phyloP scores from a whole-genome alignment of 2,888 invertebrate species.

The Oligia latruncula region DNA sequence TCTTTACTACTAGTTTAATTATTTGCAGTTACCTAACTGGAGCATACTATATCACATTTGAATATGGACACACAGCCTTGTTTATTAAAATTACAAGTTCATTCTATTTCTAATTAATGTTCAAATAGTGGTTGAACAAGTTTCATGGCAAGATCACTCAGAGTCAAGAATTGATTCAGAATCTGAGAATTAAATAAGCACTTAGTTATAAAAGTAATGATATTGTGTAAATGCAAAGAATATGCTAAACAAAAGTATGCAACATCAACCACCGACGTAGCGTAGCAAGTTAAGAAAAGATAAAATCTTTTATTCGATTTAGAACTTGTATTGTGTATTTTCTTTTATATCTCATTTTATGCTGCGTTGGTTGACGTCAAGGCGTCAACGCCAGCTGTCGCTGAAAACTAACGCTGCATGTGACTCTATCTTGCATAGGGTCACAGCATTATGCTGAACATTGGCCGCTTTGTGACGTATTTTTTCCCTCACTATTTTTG shows the following conservation, averaged over 20 bases:
- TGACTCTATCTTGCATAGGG: no score
- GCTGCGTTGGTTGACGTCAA: background rate
- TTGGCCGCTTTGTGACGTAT: background rate
- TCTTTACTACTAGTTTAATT: background rate
- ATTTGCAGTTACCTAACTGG: background rate
- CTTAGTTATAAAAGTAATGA: no score
- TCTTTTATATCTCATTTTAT: background rate
- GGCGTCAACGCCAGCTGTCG: background rate
- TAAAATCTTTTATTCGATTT: background rate
- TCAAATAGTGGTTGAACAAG: background rate
- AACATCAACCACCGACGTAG: background rate
- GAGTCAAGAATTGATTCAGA: slow-evolving; percentile 1
- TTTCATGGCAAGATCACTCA: background rate
- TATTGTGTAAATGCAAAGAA: background rate
- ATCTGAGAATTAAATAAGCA: background rate
- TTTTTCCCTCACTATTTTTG: background rate
- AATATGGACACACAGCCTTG: background rate
- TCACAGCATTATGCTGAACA: background rate
- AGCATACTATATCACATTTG: background rate
- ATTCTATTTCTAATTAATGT: background rate
- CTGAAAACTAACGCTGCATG: background rate
- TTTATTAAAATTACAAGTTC: background rate
- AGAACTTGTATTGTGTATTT: background rate
- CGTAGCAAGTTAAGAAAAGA: background rate
- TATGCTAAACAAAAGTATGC: background rate